phyloP scores from a whole-genome alignment of 2,797 vertebrate species.

The Sphaeramia orbicularis region DNA sequence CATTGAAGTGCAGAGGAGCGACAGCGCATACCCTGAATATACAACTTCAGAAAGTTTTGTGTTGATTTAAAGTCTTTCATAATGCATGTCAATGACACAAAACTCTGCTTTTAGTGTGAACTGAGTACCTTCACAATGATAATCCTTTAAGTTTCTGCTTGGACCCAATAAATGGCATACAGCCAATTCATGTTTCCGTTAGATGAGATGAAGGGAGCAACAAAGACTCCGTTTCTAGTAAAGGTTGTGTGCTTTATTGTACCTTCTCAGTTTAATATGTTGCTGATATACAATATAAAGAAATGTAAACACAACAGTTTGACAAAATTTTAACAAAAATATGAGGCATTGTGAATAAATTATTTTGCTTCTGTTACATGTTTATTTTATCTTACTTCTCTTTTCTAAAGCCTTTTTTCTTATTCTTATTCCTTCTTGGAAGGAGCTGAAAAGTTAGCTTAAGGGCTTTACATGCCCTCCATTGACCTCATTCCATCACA shows the following conservation, averaged over 20 bases:
- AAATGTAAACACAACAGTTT: not conserved
- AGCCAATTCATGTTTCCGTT: slow-evolving; percentile 14
- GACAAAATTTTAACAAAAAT: slow-evolving; percentile 6
- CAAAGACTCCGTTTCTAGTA: slow-evolving; percentile 4
- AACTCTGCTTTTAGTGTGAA: slow-evolving; percentile 20
- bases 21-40: slow-evolving; percentile 20
- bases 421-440: not conserved
- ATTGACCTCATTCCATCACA: slow-evolving; percentile 49
- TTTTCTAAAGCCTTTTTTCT: too few species aligned
- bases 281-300: slow-evolving; percentile 1
- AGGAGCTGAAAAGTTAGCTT: slow-evolving; percentile 8
- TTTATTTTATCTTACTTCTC: too few species aligned
- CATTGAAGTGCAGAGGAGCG: slow-evolving; percentile 32
- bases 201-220: slow-evolving; percentile 9
- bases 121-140: not conserved
- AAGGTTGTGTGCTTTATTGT: slow-evolving; percentile 3
- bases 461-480: slow-evolving; percentile 26
- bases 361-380: not conserved
- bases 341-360: not conserved
- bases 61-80: slow-evolving; percentile 19
- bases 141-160: slow-evolving; percentile 11
- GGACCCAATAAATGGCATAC: not conserved
- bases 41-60: slow-evolving; percentile 15
- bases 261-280: slow-evolving; percentile 10
- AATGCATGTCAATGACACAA: slow-evolving; percentile 25